Evolutionary conservation across 2,113 vertebrate genomes (phyloP), one percentile per base, ranked within the genome.

Genomic region (Boleophthalmus pectinirostris): DNA sequence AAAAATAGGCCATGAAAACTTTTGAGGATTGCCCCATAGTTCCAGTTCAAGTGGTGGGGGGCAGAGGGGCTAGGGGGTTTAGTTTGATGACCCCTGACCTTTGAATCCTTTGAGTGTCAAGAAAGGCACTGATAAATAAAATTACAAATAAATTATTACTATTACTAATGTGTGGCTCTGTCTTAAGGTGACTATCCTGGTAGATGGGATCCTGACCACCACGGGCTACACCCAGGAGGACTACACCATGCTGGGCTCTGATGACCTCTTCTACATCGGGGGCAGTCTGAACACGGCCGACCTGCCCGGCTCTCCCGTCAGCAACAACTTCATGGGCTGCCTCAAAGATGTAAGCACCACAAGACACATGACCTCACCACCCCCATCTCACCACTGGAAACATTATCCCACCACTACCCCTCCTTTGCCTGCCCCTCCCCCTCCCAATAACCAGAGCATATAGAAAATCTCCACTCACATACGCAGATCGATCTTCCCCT

Each of bases 271-370:
- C 93, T 97, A 96, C 84, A 95, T 98, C 0, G 96, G 96, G 21
- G 96, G 96, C 85, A 97, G 96, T 84, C 94, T 94, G 70, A 97
- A 96, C 93, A 97, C 96, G 0, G 96, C 96, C 0, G 96, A 97
- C 88, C 94, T 97, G 71, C 96, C 96, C 0, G 96, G 96, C 23
- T 98, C 96, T 0, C 95, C 95, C 0, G 95, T 97, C 91, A 97
- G 96, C 95, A 98, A 97, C 93, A 98, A 98, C 93, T 98, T 97
- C 90, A 97, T 97, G 95, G 96, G 96, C 81, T 98, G 96, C 80
- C 94, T 98, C 69, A 97, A 95, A 91, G 94, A 98, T 18, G 96
- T 98, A 90, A 97, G 96, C 93, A 69, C 69, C 35, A 66, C 77
- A 61, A 72, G 82, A 83, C 43, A 68, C 75, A 65, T 75, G 81